Percentiles rank a stretch among this genome's conserved stretches.
These are phyloP conservation scores for Brachymystax lenok DNA, from an alignment of 2,797 vertebrate genomes.

Conservation along the genomic window DNA sequence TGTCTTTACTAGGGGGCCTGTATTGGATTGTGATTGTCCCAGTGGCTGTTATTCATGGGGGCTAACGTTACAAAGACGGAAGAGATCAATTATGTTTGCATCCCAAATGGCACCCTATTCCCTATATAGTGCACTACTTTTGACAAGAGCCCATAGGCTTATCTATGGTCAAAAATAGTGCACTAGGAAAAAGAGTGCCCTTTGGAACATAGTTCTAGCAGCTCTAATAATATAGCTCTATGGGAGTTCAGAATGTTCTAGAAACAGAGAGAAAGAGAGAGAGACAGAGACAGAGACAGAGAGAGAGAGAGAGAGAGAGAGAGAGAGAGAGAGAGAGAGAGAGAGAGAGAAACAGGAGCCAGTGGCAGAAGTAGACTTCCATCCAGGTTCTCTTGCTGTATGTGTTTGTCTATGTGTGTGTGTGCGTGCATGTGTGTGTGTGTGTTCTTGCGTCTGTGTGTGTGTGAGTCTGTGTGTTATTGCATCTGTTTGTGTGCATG, in stretches of 20 bases:
- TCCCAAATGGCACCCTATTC: too few species aligned
- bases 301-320: neutral
- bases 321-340: too few species aligned
- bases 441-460: neutral
- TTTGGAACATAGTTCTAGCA: too few species aligned
- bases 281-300: too few species aligned
- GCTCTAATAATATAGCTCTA: too few species aligned
- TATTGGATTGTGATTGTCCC: constrained; percentile 58
- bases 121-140: too few species aligned
- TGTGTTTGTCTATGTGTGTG: neutral
- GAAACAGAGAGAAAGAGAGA: too few species aligned
- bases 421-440: neutral
- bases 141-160: neutral
- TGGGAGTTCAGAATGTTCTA: neutral
- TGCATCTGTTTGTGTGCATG: too few species aligned
- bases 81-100: constrained; percentile 27
- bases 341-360: too few species aligned
- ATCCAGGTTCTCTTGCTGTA: neutral
- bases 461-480: too few species aligned
- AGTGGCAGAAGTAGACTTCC: neutral
- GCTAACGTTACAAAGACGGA: constrained; percentile 40
- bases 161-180: constrained; percentile 10
- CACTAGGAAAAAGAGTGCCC: neutral
- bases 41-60: constrained; percentile 41
- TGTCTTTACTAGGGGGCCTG: constrained; percentile 49